Evolutionary conservation across 2,113 vertebrate species (phyloP), one percentile per base, ranked within the genome.

Genomic region (Microcebus tavaratra): DNA sequence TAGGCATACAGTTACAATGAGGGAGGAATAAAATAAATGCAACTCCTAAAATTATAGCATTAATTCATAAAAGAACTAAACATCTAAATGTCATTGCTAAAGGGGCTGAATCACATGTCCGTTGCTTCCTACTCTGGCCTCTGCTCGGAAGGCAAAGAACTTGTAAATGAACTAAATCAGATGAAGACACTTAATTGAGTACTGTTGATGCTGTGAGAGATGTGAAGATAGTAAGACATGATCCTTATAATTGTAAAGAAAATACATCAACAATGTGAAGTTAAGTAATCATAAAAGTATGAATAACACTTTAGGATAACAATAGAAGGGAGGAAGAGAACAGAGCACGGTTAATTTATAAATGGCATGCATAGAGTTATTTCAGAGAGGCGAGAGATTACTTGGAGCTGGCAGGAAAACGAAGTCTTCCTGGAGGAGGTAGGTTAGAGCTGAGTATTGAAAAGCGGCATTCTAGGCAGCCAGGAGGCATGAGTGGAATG

Each of bases 41-140:
- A 31, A n/a, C 27, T 57, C 11, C 31, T 79, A 14, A 90, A 72
- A 45, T 53, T 27, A 55, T 15, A 78, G 53, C 23, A 48, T 57
- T 45, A 75, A 25, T 87, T 82, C 70, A 59, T 89, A 86, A 91
- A 63, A 39, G 78, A 93, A 50, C 48, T 50, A 50, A 93, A 14
- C 11, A 1, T 61, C 65, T 76, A 76, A 55, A n/a, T 55, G 31
- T 23, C 14, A 5, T 67, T 45, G 29, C 17, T 76, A 45, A 87
- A 45, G n/a, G 23, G 29, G 13, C 68, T 45, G 42, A 82, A 15
- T 91, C 82, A 15, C 48, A 31, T 21, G 15, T 36, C 57, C 10
- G 20, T 8, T 92, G 48, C 53, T 92, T 81, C 29, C 88, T 94
- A 36, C 31, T 90, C 92, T 92, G 36, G 59, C 12, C 73, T 96